Percentiles rank a stretch among this genome's conserved stretches.
phyloP scores from a whole-genome alignment of 1,140 invertebrate species.

The Diachasma alloeum region DNA sequence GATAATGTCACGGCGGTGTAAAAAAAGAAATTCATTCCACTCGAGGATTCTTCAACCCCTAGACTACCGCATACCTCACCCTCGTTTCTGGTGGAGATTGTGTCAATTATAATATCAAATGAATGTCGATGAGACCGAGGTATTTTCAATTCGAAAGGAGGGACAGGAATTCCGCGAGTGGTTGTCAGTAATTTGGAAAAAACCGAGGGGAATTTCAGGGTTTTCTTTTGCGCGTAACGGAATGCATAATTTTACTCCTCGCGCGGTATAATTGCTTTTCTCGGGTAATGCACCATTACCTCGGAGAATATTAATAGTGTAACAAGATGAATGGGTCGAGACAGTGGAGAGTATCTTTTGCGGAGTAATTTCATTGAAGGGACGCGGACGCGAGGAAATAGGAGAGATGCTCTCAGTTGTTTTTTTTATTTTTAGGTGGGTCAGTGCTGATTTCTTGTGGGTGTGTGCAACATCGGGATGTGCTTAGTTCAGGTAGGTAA shows the following conservation, averaged over 20 bases:
- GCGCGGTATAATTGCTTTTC: not conserved
- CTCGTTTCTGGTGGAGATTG: not conserved
- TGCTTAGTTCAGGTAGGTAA: no score
- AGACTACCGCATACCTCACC: not conserved
- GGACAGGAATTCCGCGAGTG: not conserved
- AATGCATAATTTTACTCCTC: not conserved
- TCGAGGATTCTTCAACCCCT: not conserved
- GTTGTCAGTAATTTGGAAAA: not conserved
- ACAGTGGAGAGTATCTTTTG: not conserved
- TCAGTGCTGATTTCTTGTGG: no score
- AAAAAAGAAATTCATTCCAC: not conserved
- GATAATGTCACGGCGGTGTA: not conserved
- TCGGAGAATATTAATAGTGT: not conserved
- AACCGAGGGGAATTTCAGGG: not conserved
- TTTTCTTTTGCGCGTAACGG: not conserved
- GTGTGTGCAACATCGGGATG: no score
- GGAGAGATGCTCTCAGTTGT: no score
- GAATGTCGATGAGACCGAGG: not conserved
- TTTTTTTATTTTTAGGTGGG: no score
- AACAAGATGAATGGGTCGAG: not conserved
- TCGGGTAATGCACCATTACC: not conserved
- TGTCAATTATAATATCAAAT: not conserved
- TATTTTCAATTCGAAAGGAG: not conserved
- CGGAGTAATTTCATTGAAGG: no score
- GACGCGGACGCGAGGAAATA: no score